phyloP scores from a whole-genome alignment of 2,113 vertebrate species.

The Bufo bufo region DNA sequence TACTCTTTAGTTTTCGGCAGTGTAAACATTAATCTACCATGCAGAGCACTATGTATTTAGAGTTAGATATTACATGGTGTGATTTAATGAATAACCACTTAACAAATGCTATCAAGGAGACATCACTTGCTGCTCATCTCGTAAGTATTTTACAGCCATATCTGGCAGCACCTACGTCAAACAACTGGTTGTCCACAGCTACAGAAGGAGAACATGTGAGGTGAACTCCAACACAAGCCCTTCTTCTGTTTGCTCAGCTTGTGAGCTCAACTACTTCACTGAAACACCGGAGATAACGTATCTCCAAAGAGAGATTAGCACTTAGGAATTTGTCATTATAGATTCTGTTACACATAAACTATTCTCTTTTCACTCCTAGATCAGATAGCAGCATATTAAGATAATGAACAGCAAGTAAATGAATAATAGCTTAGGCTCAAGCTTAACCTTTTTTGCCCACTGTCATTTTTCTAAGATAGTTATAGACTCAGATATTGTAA shows the following conservation, averaged over 20 bases:
- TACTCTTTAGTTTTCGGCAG: neutral
- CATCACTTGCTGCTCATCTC: neutral
- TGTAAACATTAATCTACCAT: neutral
- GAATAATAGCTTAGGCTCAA: neutral
- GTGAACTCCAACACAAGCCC: neutral
- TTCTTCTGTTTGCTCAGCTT: conserved; percentile 25
- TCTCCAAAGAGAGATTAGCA: conserved; percentile 51
- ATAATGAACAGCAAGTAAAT: conserved; percentile 35
- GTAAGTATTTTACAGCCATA: neutral
- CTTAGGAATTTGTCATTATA: conserved; percentile 33
- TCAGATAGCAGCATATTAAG: conserved; percentile 46
- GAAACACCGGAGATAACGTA: conserved; percentile 26
- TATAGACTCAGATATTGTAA: no score
- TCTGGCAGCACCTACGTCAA: neutral
- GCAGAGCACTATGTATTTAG: neutral
- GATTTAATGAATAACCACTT: conserved; percentile 6
- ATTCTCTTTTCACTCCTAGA: conserved; percentile 18
- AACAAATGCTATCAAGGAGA: neutral
- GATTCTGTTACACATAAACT: conserved; percentile 43
- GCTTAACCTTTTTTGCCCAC: neutral
- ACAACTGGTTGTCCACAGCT: neutral
- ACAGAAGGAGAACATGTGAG: neutral
- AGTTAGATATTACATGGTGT: conserved; percentile 34
- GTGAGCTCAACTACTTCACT: conserved; percentile 41
- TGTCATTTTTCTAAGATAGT: no score